Evolutionary conservation across 1,140 invertebrate species (phyloP).

Genomic region (Matsumurasca onukii): DNA sequence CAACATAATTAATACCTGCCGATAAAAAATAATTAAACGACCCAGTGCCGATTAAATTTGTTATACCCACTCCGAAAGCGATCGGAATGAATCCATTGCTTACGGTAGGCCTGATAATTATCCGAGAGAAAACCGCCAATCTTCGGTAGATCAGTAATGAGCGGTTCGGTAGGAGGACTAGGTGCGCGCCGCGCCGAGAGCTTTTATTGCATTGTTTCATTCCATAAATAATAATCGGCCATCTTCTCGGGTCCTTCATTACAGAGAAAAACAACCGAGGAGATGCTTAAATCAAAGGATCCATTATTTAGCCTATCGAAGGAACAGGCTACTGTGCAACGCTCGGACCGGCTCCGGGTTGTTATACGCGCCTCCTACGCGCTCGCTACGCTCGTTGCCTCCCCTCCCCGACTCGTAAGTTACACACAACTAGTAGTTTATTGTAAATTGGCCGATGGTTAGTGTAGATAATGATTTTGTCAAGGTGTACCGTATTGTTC

Average conservation of each 20-base stretch:
- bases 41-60: constrained; percentile 13
- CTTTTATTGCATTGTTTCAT: constrained; percentile 12
- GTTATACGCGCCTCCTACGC: not conserved
- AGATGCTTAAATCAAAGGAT: constrained; percentile 20
- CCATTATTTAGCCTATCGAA: constrained; percentile 11
- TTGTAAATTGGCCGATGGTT: not conserved
- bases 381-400: not conserved
- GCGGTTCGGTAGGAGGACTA: not conserved
- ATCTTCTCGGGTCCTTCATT: constrained; percentile 20
- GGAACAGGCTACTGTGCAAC: constrained; percentile 8
- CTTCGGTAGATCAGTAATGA: not conserved
- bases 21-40: constrained; percentile 18
- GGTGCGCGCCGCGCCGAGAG: not conserved
- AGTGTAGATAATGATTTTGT: no score
- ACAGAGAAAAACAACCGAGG: constrained; percentile 21
- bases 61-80: constrained; percentile 16
- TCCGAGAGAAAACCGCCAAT: constrained; percentile 9
- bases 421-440: no score
- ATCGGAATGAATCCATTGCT: constrained; percentile 14
- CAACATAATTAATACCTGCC: constrained; percentile 8
- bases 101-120: constrained; percentile 23
- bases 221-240: constrained; percentile 23
- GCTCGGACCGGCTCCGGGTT: not conserved
- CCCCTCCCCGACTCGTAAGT: not conserved
- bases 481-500: no score